Percentiles rank a stretch among this genome's conserved stretches.
Conservation (phyloP, 2,797 vertebrate species). For the Mormyrops boulengeri region DNA sequence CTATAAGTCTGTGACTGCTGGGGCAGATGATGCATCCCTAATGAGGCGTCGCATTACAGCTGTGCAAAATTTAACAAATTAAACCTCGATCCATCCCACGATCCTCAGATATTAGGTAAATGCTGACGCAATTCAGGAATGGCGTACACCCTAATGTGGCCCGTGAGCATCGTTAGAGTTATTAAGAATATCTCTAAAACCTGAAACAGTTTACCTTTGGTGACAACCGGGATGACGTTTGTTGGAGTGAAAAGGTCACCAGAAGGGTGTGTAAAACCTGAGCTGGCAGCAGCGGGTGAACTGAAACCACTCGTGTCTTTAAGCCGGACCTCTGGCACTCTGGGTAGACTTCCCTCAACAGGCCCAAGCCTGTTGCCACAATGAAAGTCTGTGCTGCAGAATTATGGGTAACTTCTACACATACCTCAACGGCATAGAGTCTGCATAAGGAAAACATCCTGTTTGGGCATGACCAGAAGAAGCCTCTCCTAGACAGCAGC, state of each 20-base stretch:
- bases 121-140: neutral
- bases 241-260: neutral
- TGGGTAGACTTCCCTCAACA: neutral
- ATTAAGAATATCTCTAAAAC: neutral
- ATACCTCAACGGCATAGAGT: neutral
- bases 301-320: neutral
- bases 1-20: conserved; percentile 4
- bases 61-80: conserved; percentile 6
- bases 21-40: neutral
- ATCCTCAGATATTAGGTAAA: neutral
- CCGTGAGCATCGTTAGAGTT: neutral
- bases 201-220: neutral
- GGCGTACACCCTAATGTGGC: neutral
- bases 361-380: neutral
- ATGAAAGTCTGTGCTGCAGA: neutral
- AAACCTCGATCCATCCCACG: conserved; percentile 2
- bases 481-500: neutral
- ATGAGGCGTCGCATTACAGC: neutral
- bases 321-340: neutral
- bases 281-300: neutral
- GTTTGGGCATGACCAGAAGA: neutral
- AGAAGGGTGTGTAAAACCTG: neutral
- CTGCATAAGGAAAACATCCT: neutral
- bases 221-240: neutral
- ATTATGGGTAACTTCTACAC: neutral